Evolutionary conservation across 1,140 invertebrate genomes (phyloP), one percentile per base, ranked within the genome.

Genomic region (Phenacoccus solenopsis): DNA sequence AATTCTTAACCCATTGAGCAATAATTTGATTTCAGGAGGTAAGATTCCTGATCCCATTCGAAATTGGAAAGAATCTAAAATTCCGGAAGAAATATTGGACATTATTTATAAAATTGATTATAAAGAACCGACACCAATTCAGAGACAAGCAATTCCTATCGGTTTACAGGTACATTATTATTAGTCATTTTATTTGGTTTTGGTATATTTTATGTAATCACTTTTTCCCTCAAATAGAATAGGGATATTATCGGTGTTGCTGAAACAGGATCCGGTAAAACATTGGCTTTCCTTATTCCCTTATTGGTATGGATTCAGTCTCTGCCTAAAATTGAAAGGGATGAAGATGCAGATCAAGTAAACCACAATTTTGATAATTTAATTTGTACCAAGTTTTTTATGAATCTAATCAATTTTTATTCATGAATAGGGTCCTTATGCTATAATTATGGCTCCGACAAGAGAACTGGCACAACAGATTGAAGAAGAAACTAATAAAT

Each of bases 401-500:
- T 38, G 24, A 27, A 3, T 22, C 27, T 2, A 27, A 22, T 49
- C 21, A 68, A 68, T 13, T 64, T 70, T 28, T 32, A 20, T 28
- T 59, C 69, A 28, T 20, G 70, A n/a, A 86, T 72, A 86, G 82
- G 98, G 98, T n/a, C 98, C 98, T 0, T 99, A 99, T 81, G 96
- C 98, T 35, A 94, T 99, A 28, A 99, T 99, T 77, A 83, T 99
- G 77, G 96, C 98, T 0, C 98, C 98, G 0, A 99, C 98, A 61
- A 88, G 97, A 81, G 98, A 99, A 79, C 88, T 99, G 81, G 98
- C 98, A 0, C 96, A 99, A 78, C 98, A 99, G 81, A 99, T 99
- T 75, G 97, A 99, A 82, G 96, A 99, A 81, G 98, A 99, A 81
- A 96, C 95, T 0, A 91, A 90, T 70, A 99, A 98, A 81, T 99